These are phyloP conservation scores for Alaudala cheleensis DNA, from an alignment of 2,113 vertebrate species.

Conservation along the genomic window DNA sequence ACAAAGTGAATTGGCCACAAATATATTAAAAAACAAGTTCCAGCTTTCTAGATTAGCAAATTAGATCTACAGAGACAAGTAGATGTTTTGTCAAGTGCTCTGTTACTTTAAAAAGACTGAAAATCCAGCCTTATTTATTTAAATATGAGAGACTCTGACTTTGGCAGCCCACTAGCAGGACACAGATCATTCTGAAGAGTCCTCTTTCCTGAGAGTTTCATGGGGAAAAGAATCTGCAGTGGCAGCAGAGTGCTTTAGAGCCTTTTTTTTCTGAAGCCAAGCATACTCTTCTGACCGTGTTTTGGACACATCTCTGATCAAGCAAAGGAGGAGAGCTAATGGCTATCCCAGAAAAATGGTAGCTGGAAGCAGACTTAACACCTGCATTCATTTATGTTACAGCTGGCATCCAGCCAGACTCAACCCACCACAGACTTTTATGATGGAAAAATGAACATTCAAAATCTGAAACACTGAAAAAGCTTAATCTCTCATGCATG, in stretches of 20 bases:
- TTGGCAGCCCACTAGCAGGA: neutral
- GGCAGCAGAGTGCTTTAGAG: neutral
- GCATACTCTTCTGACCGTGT: neutral
- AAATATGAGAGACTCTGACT: neutral
- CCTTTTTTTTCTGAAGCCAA: neutral
- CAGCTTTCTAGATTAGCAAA: neutral
- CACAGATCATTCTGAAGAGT: neutral
- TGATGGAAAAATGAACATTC: neutral
- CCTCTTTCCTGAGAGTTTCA: neutral
- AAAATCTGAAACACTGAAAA: neutral
- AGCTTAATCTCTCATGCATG: neutral
- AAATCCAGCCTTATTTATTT: neutral
- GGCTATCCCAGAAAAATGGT: neutral
- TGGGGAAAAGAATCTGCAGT: neutral
- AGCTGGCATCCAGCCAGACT: neutral
- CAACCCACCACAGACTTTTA: neutral
- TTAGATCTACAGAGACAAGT: neutral
- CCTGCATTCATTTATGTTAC: neutral
- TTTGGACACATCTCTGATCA: neutral
- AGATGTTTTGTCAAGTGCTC: neutral
- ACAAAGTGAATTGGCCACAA: neutral
- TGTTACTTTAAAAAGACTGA: neutral
- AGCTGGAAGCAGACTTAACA: neutral
- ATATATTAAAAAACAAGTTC: neutral
- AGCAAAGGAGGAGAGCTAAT: neutral